Evolutionary conservation across 2,113 vertebrate species (phyloP), one percentile per base, ranked within the genome.

Genomic region (Hippotragus niger): DNA sequence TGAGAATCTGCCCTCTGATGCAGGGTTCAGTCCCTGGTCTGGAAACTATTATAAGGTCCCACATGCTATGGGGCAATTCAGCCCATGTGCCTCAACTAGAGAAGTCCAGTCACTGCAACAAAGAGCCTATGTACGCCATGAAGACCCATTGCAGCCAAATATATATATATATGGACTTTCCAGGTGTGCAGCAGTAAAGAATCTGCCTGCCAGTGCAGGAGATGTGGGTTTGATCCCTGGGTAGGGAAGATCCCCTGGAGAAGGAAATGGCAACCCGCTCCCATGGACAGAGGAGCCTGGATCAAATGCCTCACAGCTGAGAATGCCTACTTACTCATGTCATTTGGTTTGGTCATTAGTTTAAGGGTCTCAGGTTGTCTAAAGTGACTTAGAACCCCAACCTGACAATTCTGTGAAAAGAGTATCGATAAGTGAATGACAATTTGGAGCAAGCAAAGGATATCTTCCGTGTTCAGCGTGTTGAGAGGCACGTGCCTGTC

Each of bases 41-140:
- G 71, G 11, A 23, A 71, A 71, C 19, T 76, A 43, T 25, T 27
- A 76, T 27, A 33, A 43, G 71, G 11, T 27, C 36, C 21, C 23
- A 27, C 36, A 25, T 0, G 6, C 71, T 27, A 6, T 43, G 12
- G 21, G 71, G 23, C 17, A 6, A 76, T 23, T 43, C 21, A 27
- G 3, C 36, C 23, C 23, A 14, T 7, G 36, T 7, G 36, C 3
- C 40, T 27, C 40, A 76, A 14, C 12, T 7, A 76, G 36, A 43
- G 36, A 76, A 43, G 23, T 23, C 71, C 71, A 76, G 36, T 25
- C 71, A 43, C 23, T 27, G 36, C 71, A 43, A 76, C 12, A 27
- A 40, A 12, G 10, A 23, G 10, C 10, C n/a, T 5, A 12, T 27
- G 12, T 40, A 6, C 0, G 5, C 12, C 71, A 27, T 43, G 36